A percentile compares a stretch with the other conserved stretches of the same genome.
Evolutionary conservation across 2,113 vertebrate genomes (phyloP).

Genomic region (Serinus canaria): DNA sequence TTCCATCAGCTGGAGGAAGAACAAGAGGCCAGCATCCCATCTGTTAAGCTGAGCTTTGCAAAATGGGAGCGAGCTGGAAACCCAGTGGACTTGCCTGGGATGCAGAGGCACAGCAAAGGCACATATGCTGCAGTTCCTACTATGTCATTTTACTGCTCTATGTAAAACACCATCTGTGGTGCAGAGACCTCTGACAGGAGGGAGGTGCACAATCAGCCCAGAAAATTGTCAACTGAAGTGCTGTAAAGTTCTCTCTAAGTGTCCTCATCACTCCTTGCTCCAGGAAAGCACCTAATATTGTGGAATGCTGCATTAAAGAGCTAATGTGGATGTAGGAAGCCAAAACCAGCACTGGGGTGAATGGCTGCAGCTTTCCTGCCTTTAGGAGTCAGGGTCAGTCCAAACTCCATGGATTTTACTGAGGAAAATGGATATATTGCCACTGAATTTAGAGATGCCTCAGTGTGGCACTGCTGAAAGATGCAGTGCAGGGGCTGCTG

Average conservation of each 20-base stretch:
- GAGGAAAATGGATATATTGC: background rate
- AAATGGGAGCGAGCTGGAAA: constrained; percentile 20
- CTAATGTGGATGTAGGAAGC: background rate
- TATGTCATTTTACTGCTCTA: constrained; percentile 26
- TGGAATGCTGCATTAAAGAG: background rate
- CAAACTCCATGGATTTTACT: background rate
- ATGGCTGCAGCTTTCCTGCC: background rate
- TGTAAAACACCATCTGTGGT: constrained; percentile 67
- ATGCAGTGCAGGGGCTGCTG: background rate
- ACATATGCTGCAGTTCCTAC: constrained; percentile 49
- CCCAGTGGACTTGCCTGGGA: background rate
- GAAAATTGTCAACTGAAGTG: constrained; percentile 20
- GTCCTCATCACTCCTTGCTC: background rate
- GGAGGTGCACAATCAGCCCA: background rate
- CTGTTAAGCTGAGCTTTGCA: constrained; percentile 59
- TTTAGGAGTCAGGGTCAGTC: background rate
- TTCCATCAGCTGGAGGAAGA: constrained; percentile 1
- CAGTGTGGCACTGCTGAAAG: background rate
- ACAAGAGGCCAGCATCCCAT: constrained; percentile 38
- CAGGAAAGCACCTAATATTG: background rate
- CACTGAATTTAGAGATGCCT: background rate
- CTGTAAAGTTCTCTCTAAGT: background rate
- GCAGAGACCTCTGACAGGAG: constrained; percentile 30
- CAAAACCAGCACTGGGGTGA: background rate
- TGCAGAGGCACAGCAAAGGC: constrained; percentile 39